Conservation (phyloP, 1,140 invertebrate genomes). For the Phocides pigmalion region DNA sequence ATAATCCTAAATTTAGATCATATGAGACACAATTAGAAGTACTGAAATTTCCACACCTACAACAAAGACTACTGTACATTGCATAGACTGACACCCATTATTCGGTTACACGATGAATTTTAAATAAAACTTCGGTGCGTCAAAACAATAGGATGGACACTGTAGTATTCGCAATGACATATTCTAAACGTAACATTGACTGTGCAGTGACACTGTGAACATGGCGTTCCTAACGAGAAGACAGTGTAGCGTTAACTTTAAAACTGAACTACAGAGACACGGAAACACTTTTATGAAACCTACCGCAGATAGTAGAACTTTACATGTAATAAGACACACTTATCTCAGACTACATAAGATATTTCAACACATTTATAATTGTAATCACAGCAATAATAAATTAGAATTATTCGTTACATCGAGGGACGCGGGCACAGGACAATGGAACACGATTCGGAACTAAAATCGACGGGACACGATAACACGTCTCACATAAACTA, state of each 20-base stretch:
- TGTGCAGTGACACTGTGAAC: slow-evolving; percentile 23
- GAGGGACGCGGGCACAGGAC: slow-evolving; percentile 68
- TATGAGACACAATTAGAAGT: slow-evolving; percentile 51
- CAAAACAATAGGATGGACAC: slow-evolving; percentile 12
- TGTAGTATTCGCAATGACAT: slow-evolving; percentile 19
- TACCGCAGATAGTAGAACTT: slow-evolving; percentile 60
- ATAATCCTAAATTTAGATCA: slow-evolving; percentile 47
- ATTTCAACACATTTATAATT: slow-evolving; percentile 76
- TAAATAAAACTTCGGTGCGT: slow-evolving; percentile 8
- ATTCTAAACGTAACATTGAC: slow-evolving; percentile 45
- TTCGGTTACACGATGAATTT: slow-evolving; percentile 2
- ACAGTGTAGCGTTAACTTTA: slow-evolving; percentile 49
- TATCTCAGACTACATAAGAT: slow-evolving; percentile 73
- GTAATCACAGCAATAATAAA: slow-evolving; percentile 82
- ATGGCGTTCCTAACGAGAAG: slow-evolving; percentile 6
- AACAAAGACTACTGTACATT: slow-evolving; percentile 32
- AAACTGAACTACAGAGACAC: slow-evolving; percentile 40
- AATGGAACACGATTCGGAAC: slow-evolving; percentile 73
- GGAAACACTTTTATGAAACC: slow-evolving; percentile 53
- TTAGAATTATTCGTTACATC: slow-evolving; percentile 71
- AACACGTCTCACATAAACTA: slow-evolving; percentile 76
- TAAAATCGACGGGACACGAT: slow-evolving; percentile 69
- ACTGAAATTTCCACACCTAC: slow-evolving; percentile 29
- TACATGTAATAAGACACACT: slow-evolving; percentile 75
- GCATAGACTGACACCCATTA: not conserved